A percentile compares a stretch with the other conserved stretches of the same genome.
Conservation (phyloP, 2,888 invertebrate genomes). For the Aleiodes alternator region DNA sequence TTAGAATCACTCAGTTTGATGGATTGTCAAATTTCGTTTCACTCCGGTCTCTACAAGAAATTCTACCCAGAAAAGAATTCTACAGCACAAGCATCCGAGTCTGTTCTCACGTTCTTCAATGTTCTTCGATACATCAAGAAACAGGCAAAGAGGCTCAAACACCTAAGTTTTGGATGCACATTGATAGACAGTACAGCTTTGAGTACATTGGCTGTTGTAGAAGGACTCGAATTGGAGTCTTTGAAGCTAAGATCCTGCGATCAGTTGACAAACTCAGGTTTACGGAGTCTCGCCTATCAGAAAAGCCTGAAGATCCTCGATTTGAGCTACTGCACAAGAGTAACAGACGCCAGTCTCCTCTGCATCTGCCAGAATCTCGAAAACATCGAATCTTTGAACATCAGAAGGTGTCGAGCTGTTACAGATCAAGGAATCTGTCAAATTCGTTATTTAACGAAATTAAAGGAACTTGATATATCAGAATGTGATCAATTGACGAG, state of each 20-base stretch:
- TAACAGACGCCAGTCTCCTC: conserved; percentile 81
- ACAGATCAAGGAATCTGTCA: conserved; percentile 80
- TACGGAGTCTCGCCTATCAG: conserved; percentile 79
- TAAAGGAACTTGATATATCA: conserved; percentile 81
- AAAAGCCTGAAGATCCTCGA: conserved; percentile 79
- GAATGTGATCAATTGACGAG: conserved; percentile 82
- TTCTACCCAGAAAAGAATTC: conserved; percentile 78
- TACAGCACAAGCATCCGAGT: conserved; percentile 77
- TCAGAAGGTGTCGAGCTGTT: conserved; percentile 81
- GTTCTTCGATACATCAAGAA: conserved; percentile 78
- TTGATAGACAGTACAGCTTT: conserved; percentile 82
- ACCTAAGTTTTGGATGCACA: conserved; percentile 82
- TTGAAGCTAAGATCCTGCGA: conserved; percentile 79
- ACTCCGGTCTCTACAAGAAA: conserved; percentile 81
- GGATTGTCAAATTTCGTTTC: conserved; percentile 84
- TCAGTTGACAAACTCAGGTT: conserved; percentile 80
- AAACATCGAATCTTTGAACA: conserved; percentile 79
- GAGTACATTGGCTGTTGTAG: conserved; percentile 77
- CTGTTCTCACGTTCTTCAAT: conserved; percentile 84
- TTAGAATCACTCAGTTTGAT: conserved; percentile 81
- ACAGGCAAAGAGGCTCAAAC: conserved; percentile 78
- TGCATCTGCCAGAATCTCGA: conserved; percentile 79
- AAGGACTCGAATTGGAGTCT: conserved; percentile 77
- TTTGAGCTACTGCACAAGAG: conserved; percentile 80
- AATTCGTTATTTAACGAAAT: conserved; percentile 77